Base-by-base conservation (phyloP, 2,888 invertebrate genomes). In the Apotomis capreana region DNA sequence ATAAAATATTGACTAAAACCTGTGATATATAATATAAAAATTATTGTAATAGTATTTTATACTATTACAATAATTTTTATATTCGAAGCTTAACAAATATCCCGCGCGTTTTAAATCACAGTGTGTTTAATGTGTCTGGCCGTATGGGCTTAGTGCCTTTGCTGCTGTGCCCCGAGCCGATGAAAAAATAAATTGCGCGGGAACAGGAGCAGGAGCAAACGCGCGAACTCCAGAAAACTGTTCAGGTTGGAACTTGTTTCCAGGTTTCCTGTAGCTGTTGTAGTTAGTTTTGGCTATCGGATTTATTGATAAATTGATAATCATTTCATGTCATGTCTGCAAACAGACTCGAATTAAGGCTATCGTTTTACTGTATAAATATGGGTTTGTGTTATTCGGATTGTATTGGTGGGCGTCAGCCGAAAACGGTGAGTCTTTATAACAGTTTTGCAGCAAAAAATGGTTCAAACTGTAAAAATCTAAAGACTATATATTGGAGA, bases 381-480 rank as follows among this genome's bases (percentile, higher is more conserved):
- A 91, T 91, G 91, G 91, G 91, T 71, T 79, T 79, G 77, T 90
- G 89, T 84, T 87, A 86, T 78, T 87, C 90, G 64, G 80, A 79
- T 77, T 88, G 87, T 82, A 81, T 81, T 76, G 84, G 84, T 79
- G 73, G 65, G 69, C 76, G 77, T 68, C 81, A 79, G 62, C 73
- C 70, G 36, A 80, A 80, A 78, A 81, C 79, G 86, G 89, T 90
- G 74, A 84, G 84, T 71, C 13, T 52, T 51, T 57, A 58, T 51
- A 13, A 37, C 1, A 52, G 15, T 59, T 49, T 51, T 49, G 13
- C 3, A 9, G 49, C 26, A 54, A 12, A 15, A 57, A 57, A 55
- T 36, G 3, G 55, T n/a, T 44, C 8, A 55, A 69, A 51, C 36
- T 13, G 44, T 46, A 36, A 40, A 54, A 60, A 46, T 61, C 44